Evolutionary conservation across 1,140 invertebrate genomes (phyloP).

Genomic region (Brachionus rotundiformis): DNA sequence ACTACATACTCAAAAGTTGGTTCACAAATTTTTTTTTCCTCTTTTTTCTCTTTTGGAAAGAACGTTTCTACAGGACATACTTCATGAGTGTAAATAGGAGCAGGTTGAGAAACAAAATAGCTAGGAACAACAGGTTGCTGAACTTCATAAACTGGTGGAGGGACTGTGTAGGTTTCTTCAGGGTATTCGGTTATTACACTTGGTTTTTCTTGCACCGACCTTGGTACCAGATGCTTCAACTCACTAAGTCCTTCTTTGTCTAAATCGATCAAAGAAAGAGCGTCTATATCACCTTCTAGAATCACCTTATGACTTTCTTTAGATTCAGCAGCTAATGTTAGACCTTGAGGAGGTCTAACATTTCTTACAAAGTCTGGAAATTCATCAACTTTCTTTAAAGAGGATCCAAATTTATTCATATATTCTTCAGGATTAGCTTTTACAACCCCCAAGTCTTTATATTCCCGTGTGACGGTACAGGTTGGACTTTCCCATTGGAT

Average conservation of each 20-base stretch:
- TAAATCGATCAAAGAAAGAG: conserved; percentile 26
- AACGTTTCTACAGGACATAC: neutral
- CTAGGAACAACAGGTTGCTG: neutral
- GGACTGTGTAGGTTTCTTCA: neutral
- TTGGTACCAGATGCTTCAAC: neutral
- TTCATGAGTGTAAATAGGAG: neutral
- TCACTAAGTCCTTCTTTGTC: conserved; percentile 36
- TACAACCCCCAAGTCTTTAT: conserved; percentile 29
- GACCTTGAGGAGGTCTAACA: neutral
- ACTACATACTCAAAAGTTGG: conserved; percentile 5
- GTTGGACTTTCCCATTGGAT: conserved; percentile 46
- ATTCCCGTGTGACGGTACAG: neutral
- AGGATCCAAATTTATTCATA: neutral
- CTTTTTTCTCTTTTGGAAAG: neutral
- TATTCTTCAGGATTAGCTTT: conserved; percentile 48
- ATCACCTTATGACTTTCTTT: neutral
- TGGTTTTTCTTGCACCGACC: neutral
- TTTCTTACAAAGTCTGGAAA: conserved; percentile 24
- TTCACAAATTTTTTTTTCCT: neutral
- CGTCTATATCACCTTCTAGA: conserved; percentile 33
- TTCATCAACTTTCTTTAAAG: conserved; percentile 3
- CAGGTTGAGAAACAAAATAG: neutral
- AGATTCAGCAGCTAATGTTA: neutral
- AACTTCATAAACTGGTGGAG: neutral
- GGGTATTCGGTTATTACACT: neutral